phyloP scores from a whole-genome alignment of 2,888 invertebrate species.

The Brachycybe producta region DNA sequence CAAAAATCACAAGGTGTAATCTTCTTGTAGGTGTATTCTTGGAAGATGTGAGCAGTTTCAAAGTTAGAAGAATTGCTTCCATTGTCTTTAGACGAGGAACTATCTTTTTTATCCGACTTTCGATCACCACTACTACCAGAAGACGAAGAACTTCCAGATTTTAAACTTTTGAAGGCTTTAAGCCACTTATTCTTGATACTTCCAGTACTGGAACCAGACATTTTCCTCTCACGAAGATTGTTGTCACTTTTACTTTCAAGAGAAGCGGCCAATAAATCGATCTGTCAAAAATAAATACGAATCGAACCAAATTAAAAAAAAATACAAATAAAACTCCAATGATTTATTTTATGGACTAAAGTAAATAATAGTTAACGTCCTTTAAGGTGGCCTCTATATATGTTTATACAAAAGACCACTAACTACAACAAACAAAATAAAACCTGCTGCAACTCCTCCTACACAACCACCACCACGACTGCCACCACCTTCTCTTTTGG shows the following conservation, averaged over 20 bases:
- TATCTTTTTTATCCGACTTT: slow-evolving; percentile 1
- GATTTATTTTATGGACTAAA: neutral
- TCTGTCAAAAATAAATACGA: slow-evolving; percentile 11
- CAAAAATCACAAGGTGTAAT: slow-evolving; percentile 90
- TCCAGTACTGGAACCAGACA: slow-evolving; percentile 50
- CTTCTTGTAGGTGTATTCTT: slow-evolving; percentile 90
- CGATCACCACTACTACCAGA: slow-evolving; percentile 9
- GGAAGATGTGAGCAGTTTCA: slow-evolving; percentile 69
- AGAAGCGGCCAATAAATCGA: slow-evolving; percentile 17
- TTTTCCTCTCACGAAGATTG: slow-evolving; percentile 60
- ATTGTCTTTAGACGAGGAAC: slow-evolving; percentile 7
- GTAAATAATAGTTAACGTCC: neutral
- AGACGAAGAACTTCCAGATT: slow-evolving; percentile 33
- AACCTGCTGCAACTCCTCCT: too few species aligned
- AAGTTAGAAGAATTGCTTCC: slow-evolving; percentile 27
- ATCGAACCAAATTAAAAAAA: neutral
- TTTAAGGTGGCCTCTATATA: too few species aligned
- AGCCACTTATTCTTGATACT: slow-evolving; percentile 91
- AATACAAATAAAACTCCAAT: neutral
- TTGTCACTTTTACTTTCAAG: slow-evolving; percentile 22
- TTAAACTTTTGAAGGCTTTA: slow-evolving; percentile 88
- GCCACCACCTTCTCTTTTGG: too few species aligned
- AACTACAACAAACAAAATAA: too few species aligned
- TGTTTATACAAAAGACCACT: too few species aligned
- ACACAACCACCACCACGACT: too few species aligned